phyloP scores from a whole-genome alignment of 2,113 vertebrate genomes.

The Macheiramphus alcinus region DNA sequence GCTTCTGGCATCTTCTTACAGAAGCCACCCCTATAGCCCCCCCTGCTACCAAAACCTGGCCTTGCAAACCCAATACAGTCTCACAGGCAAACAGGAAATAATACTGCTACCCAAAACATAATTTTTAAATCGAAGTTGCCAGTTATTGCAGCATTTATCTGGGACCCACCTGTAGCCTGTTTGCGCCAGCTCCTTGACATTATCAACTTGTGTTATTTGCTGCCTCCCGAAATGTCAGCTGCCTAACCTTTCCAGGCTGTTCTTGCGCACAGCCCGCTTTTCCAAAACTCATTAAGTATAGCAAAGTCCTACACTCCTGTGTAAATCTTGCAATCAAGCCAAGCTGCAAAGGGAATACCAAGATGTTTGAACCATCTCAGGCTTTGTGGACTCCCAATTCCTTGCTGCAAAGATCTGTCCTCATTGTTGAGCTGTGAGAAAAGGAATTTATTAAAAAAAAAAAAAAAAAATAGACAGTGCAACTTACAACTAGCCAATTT shows the following conservation, averaged over 20 bases:
- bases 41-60: too few relatives aligned
- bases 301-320: neutral
- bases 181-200: conserved; percentile 43
- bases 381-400: neutral
- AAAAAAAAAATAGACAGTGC: neutral
- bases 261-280: neutral
- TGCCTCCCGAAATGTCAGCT: conserved; percentile 48
- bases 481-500: neutral
- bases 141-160: neutral
- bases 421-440: neutral
- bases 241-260: conserved; percentile 48
- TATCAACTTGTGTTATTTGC: conserved; percentile 54
- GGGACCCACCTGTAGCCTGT: neutral
- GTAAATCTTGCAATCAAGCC: neutral
- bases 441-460: neutral
- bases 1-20: too few relatives aligned
- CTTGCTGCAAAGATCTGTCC: neutral
- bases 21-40: too few relatives aligned
- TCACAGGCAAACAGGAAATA: neutral
- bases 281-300: conserved; percentile 36
- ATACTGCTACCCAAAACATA: neutral
- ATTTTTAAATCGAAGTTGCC: neutral
- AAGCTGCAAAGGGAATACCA: neutral
- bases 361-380: neutral
- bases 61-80: neutral